Base-by-base conservation (phyloP, 1,140 invertebrate species). In the Psix sp. region DNA sequence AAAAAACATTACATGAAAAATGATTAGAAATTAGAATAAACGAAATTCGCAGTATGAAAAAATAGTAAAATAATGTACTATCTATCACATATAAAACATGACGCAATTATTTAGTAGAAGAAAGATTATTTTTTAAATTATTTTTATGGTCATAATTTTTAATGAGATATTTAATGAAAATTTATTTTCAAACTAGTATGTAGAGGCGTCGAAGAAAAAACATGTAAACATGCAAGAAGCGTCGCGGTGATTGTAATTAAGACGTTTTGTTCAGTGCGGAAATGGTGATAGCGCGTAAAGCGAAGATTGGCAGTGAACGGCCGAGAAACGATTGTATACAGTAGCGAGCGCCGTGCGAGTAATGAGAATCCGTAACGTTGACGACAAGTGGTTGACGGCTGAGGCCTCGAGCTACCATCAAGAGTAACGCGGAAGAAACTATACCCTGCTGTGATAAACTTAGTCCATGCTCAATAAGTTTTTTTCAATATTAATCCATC, bases 311-410 rank as follows among this genome's bases (percentile, higher is more conserved):
- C 35, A 26, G 35, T 38, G 49, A 40, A 36, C 11, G 42, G 67
- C 17, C 14, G 26, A 39, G 56, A 63, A 39, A 54, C 36, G 56
- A 56, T 66, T 60, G 62, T 43, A 39, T 10, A 57, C 71, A 42
- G 71, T 67, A 67, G 71, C 70, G 24, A 65, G 45, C 51, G 29
- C 31, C 20, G 45, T 10, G 40, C 65, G 26, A 65, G 59, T 74
- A 74, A 74, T 65, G 72, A 65, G 68, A 52, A 63, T 63, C 46
- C 45, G 54, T 40, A 63, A 59, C 52, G 45, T 74, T 36, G 46
- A 65, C 65, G 72, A 74, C 65, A 65, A 74, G 72, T 63, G 52
- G 63, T 68, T 68, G 63, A 74, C 63, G 63, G 51, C 17, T 36
- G 35, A 35, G 17, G 72, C 72, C 72, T 46, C 26, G 39, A 68